A percentile compares a stretch with the other conserved stretches of the same genome.
Evolutionary conservation across 2,797 vertebrate genomes (phyloP).

Genomic region (Sebastes minor): DNA sequence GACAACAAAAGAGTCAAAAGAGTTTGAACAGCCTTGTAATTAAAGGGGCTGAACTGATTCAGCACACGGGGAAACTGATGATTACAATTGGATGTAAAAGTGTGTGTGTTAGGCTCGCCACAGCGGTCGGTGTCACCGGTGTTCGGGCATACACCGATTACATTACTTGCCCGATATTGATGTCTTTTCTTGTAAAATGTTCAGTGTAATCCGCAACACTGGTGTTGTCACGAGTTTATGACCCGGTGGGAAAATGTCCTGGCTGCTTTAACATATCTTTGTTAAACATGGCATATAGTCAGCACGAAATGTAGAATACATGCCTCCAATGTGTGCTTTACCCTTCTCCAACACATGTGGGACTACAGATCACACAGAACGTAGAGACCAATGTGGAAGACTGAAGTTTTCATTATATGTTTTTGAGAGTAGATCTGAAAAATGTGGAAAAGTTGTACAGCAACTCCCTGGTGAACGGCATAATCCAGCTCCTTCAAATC

Average conservation of each 20-base stretch:
- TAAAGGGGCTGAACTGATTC: slow-evolving; percentile 2
- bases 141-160: not conserved
- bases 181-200: not conserved
- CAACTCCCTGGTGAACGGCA: slow-evolving; percentile 44
- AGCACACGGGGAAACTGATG: not conserved
- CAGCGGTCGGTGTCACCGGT: not conserved
- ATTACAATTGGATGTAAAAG: not conserved
- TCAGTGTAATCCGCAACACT: not conserved
- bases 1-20: not conserved
- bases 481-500: slow-evolving; percentile 55
- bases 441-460: slow-evolving; percentile 33
- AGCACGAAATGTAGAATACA: not conserved
- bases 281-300: not conserved
- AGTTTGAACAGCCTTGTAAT: not conserved
- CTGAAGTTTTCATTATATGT: slow-evolving; percentile 10
- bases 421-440: slow-evolving; percentile 33
- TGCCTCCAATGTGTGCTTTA: not conserved
- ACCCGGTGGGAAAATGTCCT: not conserved
- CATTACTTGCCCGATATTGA: not conserved
- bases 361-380: slow-evolving; percentile 11
- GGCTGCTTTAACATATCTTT: not conserved
- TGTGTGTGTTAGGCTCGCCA: not conserved
- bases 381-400: slow-evolving; percentile 2
- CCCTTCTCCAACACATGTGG: not conserved
- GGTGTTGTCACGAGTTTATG: not conserved